phyloP scores from a whole-genome alignment of 1,140 invertebrate species.

The Chironomus tepperi region DNA sequence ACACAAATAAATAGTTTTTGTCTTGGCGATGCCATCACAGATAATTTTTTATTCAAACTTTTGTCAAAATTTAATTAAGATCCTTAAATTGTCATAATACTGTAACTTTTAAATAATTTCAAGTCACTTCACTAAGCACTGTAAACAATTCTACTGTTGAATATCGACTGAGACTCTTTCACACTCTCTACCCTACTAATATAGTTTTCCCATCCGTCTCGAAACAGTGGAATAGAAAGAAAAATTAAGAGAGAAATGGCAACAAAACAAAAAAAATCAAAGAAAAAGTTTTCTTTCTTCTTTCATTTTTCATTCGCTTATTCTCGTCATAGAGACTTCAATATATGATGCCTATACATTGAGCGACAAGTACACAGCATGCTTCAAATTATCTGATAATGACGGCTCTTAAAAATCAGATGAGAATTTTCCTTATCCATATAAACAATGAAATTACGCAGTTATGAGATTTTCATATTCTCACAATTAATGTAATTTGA shows the following conservation, averaged over 20 bases:
- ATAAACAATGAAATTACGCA: neutral
- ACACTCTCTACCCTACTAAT: neutral
- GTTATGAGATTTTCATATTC: neutral
- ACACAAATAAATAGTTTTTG: neutral
- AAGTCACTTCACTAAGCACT: neutral
- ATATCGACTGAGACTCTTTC: neutral
- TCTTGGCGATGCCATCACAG: neutral
- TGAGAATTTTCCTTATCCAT: neutral
- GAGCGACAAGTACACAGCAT: neutral
- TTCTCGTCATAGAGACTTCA: too few species aligned
- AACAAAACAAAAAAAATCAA: neutral
- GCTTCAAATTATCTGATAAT: neutral
- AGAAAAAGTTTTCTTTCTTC: neutral
- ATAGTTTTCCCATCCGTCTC: constrained; percentile 19
- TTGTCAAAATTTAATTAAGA: too few species aligned
- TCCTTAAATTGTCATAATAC: too few species aligned
- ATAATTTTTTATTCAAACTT: too few species aligned
- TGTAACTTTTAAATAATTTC: neutral
- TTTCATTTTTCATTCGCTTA: constrained; percentile 1
- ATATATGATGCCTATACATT: neutral
- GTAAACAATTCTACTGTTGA: neutral
- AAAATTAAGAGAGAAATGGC: constrained; percentile 19
- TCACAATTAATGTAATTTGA: neutral
- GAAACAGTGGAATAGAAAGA: neutral
- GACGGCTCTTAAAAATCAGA: neutral